These are phyloP conservation scores for Cranoglanis bouderius DNA, from an alignment of 2,113 vertebrate species.

Conservation along the genomic window DNA sequence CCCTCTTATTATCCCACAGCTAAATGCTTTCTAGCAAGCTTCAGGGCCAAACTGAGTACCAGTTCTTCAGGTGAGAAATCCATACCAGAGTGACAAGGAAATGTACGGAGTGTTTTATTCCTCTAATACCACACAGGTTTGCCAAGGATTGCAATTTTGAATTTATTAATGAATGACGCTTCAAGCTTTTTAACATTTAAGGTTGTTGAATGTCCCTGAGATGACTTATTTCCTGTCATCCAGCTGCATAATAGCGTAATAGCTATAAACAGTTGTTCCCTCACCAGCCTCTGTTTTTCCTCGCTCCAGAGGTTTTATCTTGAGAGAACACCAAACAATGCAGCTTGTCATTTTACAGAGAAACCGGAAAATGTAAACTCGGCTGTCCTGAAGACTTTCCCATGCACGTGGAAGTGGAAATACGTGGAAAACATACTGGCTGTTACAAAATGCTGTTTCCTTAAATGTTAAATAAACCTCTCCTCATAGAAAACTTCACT, in stretches of 20 bases:
- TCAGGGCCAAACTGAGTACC: background rate
- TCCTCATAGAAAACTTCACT: background rate
- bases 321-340: background rate
- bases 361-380: background rate
- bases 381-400: background rate
- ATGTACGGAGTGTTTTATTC: background rate
- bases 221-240: background rate
- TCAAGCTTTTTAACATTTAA: background rate
- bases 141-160: background rate
- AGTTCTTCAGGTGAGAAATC: background rate
- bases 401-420: background rate
- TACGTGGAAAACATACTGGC: background rate
- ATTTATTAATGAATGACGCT: background rate
- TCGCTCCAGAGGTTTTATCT: background rate
- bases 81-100: background rate
- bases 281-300: background rate
- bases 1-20: conserved; percentile 11
- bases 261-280: background rate
- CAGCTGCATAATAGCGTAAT: too few relatives aligned
- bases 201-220: background rate
- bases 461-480: background rate
- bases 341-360: background rate
- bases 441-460: background rate
- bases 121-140: background rate
- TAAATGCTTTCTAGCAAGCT: background rate